Conservation (phyloP, 2,113 vertebrate genomes). For the Myodes glareolus region DNA sequence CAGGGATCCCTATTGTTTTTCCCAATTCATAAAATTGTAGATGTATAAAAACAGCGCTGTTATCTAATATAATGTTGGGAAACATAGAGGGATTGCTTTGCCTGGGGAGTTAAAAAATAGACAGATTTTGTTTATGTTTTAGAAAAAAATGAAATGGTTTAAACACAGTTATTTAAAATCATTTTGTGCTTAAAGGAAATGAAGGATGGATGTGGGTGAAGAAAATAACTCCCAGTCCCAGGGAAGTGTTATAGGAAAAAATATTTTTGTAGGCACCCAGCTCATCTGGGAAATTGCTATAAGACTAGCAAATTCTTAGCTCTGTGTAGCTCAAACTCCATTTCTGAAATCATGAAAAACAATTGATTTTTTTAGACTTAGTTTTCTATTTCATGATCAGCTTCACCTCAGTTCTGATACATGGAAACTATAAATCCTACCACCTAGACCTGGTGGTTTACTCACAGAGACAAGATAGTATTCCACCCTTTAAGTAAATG, state of each 20-base stretch:
- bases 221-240: slow-evolving; percentile 67
- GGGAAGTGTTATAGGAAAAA: slow-evolving; percentile 61
- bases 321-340: neutral
- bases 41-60: neutral
- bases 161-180: slow-evolving; percentile 73
- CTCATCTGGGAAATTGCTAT: slow-evolving; percentile 64
- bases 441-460: neutral
- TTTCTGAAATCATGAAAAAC: slow-evolving; percentile 44
- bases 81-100: slow-evolving; percentile 45
- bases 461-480: neutral
- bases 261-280: slow-evolving; percentile 39
- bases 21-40: neutral
- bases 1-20: neutral
- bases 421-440: accelerated
- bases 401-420: neutral
- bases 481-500: slow-evolving; percentile 32
- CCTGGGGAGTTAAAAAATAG: slow-evolving; percentile 50
- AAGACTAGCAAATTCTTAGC: slow-evolving; percentile 34
- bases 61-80: slow-evolving; percentile 42
- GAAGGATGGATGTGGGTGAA: slow-evolving; percentile 65
- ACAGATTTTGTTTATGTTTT: slow-evolving; percentile 51
- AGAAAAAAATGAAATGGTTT: slow-evolving; percentile 58
- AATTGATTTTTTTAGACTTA: neutral
- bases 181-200: slow-evolving; percentile 76
- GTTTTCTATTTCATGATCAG: neutral